Conservation (phyloP, 2,113 vertebrate genomes). For the Diglossa brunneiventris region DNA sequence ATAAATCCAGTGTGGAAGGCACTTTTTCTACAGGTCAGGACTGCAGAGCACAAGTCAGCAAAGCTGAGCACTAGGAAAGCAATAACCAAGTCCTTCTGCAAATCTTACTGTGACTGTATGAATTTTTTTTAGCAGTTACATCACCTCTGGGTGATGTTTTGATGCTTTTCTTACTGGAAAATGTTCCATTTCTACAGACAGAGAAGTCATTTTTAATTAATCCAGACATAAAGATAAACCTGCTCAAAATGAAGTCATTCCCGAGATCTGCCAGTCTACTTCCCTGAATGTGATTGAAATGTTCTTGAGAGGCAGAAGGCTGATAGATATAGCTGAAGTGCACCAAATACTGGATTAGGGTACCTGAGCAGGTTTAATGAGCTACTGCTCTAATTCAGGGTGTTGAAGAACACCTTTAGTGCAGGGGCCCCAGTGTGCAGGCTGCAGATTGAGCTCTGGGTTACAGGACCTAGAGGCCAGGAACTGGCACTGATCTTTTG, state of each 20-base stretch:
- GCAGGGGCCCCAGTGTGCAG: background rate
- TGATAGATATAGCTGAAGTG: background rate
- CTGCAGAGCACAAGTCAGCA: background rate
- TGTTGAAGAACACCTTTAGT: background rate
- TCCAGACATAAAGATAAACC: background rate
- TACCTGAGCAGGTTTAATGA: background rate
- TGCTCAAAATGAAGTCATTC: background rate
- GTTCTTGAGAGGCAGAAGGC: background rate
- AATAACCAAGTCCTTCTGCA: background rate
- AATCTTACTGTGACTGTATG: background rate
- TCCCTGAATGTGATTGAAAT: background rate
- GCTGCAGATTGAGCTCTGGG: background rate
- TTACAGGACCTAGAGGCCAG: rapidly evolving
- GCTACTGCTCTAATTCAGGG: background rate
- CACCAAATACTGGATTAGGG: background rate
- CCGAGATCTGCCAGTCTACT: background rate
- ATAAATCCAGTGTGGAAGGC: background rate
- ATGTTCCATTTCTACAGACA: background rate
- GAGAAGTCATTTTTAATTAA: background rate
- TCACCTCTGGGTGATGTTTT: background rate
- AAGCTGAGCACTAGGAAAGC: background rate
- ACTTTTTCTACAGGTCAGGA: background rate
- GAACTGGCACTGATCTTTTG: background rate
- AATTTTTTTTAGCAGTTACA: background rate
- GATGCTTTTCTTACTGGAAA: background rate